A percentile compares a stretch with the other conserved stretches of the same genome.
Conservation (phyloP, 92 coral and sea anemone genomes). For the Phenganax stokvisi region DNA sequence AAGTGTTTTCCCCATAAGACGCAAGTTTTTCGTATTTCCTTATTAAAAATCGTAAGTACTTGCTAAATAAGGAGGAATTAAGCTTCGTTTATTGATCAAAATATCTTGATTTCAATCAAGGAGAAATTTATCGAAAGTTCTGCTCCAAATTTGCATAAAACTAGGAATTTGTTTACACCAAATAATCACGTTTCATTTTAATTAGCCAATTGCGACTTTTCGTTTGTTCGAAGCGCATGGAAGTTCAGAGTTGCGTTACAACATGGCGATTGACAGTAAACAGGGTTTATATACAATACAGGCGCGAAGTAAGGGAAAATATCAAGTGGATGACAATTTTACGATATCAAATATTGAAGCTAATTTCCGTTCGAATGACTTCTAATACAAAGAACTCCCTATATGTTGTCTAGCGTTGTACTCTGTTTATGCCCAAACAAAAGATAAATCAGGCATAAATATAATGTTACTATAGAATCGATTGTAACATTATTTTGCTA, state of each 20-base stretch:
- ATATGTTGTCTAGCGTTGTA: no score
- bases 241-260: neutral
- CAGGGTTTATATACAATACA: neutral
- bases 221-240: neutral
- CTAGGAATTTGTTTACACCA: neutral
- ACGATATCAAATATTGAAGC: no score
- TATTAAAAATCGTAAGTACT: neutral
- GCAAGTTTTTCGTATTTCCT: conserved; percentile 4
- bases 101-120: neutral
- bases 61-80: neutral
- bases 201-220: neutral
- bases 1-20: neutral
- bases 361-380: no score
- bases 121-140: neutral
- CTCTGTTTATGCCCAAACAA: neutral
- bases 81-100: neutral
- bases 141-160: conserved; percentile 10
- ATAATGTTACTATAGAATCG: neutral
- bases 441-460: neutral
- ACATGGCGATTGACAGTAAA: neutral
- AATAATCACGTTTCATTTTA: conserved; percentile 12
- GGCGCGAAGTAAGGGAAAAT: neutral
- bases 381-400: no score
- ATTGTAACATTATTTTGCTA: neutral
- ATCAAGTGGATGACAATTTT: neutral